Evolutionary conservation across 2,797 vertebrate genomes (phyloP).

Genomic region (Nannoperca australis): DNA sequence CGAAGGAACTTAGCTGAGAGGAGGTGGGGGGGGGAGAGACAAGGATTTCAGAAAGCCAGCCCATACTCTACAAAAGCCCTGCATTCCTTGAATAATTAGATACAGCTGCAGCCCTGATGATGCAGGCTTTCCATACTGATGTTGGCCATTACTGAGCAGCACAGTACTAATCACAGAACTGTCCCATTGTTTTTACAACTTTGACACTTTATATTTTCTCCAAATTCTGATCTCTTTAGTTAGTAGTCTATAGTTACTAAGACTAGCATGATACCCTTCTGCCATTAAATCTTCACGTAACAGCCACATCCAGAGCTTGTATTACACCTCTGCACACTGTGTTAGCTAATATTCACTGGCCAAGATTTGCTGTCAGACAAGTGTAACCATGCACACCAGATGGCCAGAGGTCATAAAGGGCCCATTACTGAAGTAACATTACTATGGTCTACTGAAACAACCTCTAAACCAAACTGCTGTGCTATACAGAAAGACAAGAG

Average conservation of each 20-base stretch:
- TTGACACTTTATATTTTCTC: background rate
- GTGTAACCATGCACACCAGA: conserved; percentile 46
- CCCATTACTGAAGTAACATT: conserved; percentile 45
- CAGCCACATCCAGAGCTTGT: background rate
- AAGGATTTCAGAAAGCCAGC: conserved; percentile 62
- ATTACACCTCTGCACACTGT: background rate
- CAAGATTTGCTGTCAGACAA: conserved; percentile 24
- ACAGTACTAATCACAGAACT: conserved; percentile 14
- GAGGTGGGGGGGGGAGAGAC: conserved; percentile 48
- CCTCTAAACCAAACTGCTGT: conserved; percentile 28
- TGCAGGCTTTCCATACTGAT: conserved; percentile 64
- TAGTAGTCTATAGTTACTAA: background rate
- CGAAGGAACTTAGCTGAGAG: conserved; percentile 82
- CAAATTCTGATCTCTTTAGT: background rate
- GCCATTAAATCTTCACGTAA: background rate
- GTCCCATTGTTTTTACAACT: background rate
- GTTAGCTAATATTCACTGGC: background rate
- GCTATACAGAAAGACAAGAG: conserved; percentile 36
- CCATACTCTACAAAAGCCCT: conserved; percentile 68
- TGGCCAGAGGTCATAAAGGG: conserved; percentile 56
- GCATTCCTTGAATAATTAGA: conserved; percentile 84
- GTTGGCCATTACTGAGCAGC: conserved; percentile 35
- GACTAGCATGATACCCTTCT: background rate
- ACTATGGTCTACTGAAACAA: conserved; percentile 34
- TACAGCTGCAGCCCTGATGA: conserved; percentile 81